Evolutionary conservation across 2,797 vertebrate genomes (phyloP).

Genomic region (Odontamblyopus lacepedii): DNA sequence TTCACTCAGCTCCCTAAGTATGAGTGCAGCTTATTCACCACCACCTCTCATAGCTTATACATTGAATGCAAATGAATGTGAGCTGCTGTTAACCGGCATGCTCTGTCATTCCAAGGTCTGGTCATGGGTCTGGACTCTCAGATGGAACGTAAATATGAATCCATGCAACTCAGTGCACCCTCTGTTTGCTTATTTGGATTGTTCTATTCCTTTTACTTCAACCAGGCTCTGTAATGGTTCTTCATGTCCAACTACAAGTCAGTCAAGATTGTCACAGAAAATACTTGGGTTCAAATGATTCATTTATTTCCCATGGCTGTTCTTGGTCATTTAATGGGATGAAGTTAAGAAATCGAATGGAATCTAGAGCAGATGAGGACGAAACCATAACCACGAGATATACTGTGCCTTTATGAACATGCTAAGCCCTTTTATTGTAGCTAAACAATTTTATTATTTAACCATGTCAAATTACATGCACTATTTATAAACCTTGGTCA

Average conservation of each 20-base stretch:
- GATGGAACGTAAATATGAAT: constrained; percentile 81
- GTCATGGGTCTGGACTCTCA: constrained; percentile 78
- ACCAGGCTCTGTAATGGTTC: constrained; percentile 1
- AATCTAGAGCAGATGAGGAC: background rate
- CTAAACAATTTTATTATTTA: background rate
- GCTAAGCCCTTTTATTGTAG: background rate
- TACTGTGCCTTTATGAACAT: background rate
- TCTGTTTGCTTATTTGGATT: constrained; percentile 34
- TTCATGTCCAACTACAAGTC: background rate
- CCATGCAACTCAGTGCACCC: constrained; percentile 78
- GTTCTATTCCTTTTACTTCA: background rate
- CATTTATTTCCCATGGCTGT: background rate
- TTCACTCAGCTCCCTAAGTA: constrained; percentile 98
- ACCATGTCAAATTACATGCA: background rate
- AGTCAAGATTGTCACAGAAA: background rate
- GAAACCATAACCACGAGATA: background rate
- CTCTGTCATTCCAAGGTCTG: constrained; percentile 82
- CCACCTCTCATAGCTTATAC: constrained; percentile 25
- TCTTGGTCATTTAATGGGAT: background rate
- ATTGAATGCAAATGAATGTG: constrained; percentile 30
- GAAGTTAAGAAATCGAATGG: background rate
- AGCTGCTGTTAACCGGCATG: constrained; percentile 71
- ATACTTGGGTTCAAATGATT: background rate
- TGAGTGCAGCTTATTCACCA: constrained; percentile 38
- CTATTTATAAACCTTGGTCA: background rate